Evolutionary conservation across 2,113 vertebrate genomes (phyloP), one percentile per base, ranked within the genome.

Genomic region (Pao palembangensis): DNA sequence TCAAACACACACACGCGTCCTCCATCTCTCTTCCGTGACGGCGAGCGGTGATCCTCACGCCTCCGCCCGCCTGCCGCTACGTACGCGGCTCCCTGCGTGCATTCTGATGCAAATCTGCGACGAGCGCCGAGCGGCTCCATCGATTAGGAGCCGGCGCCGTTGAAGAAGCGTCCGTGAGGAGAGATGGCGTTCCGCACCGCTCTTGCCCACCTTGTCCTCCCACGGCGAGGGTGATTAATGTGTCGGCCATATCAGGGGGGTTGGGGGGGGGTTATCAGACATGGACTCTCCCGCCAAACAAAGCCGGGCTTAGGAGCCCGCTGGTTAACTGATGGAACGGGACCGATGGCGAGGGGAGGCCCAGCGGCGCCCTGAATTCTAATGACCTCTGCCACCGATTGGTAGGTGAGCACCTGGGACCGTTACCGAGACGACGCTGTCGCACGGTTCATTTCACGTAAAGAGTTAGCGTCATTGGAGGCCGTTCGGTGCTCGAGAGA

Each of bases 321-420:
- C 74, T 84, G 76, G 82, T 84, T 84, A 85, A 84, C 80, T 82
- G 84, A 88, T 88, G 79, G 84, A 84, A 81, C 78, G 71, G 62
- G 78, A 69, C 73, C 56, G 54, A 79, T 75, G 76, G 77, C 43
- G n/a, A 69, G 65, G 51, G 46, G 59, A 55, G 64, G 71, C 52
- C 13, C 53, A 44, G 67, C 62, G 69, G 20, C 0, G 58, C 50
- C 2, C 3, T 69, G 79, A 78, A 87, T 82, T 61, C 56, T 80
- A 84, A 85, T 76, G 79, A 70, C 58, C 58, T 51, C 23, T 19
- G 57, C 50, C 17, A 49, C 58, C 21, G 42, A 71, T 67, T 38
- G 71, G 56, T 14, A 53, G 72, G 56, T 18, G 67, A 71, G 58
- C 31, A 1, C n/a, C 17, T 0, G 1, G n/a, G 63, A 62, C 58